Percentiles rank a stretch among this genome's conserved stretches.
Conservation (phyloP, 1,140 invertebrate species). For the Drosophila ficusphila region DNA sequence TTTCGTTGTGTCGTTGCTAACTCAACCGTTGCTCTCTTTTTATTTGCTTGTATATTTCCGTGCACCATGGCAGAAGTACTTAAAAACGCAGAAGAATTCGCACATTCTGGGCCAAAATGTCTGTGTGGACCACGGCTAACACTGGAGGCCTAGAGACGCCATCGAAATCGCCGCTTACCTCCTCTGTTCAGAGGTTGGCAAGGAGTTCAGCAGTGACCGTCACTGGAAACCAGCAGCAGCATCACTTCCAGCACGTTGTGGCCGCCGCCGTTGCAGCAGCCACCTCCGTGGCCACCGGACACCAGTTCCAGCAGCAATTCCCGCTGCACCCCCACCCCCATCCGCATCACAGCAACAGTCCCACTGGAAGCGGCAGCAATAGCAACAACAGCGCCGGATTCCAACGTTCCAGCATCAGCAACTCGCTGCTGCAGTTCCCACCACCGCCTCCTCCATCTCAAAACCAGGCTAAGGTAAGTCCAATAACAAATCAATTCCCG, state of each 20-base stretch:
- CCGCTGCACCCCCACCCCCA: conserved; percentile 26
- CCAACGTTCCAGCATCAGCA: conserved; percentile 64
- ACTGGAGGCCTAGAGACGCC: conserved; percentile 83
- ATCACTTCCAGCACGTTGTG: conserved; percentile 73
- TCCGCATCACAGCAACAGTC: conserved; percentile 45
- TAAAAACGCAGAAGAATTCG: conserved; percentile 9
- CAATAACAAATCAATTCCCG: conserved; percentile 41
- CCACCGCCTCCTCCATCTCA: conserved; percentile 44
- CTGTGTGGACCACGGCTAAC: conserved; percentile 84
- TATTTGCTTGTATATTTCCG: conserved; percentile 12
- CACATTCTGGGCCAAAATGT: conserved; percentile 75
- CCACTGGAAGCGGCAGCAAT: conserved; percentile 49
- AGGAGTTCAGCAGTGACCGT: conserved; percentile 18
- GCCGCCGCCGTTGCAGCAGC: conserved; percentile 70
- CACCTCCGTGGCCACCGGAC: conserved; percentile 67
- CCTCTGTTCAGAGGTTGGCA: conserved; percentile 1
- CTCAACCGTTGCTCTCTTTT: conserved; percentile 17
- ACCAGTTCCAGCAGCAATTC: conserved; percentile 53
- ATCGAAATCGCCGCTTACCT: conserved; percentile 4
- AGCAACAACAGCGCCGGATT: conserved; percentile 55
- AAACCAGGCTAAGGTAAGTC: conserved; percentile 64
- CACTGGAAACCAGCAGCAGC: conserved; percentile 41
- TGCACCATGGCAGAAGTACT: conserved; percentile 54
- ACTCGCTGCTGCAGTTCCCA: conserved; percentile 56
- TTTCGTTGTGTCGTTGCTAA: conserved; percentile 21